A percentile compares a stretch with the other conserved stretches of the same genome.
phyloP scores from a whole-genome alignment of 2,797 vertebrate genomes.

The Zenarchopterus dispar region DNA sequence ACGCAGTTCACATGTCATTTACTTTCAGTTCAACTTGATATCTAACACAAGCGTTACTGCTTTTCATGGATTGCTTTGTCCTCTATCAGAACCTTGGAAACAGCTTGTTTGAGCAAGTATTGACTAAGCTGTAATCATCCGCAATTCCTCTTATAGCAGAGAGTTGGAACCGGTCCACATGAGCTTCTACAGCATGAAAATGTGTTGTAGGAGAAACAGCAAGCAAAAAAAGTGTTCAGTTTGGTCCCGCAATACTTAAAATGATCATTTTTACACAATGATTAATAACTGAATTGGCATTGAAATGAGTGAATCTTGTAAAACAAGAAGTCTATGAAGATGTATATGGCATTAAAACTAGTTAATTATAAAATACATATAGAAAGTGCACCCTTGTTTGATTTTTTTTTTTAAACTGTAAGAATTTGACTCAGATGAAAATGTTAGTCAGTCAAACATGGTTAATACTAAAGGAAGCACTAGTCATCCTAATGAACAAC shows the following conservation, averaged over 20 bases:
- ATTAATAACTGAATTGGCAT: too few species aligned
- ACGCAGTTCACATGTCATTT: background rate
- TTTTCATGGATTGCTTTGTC: slow-evolving; percentile 9
- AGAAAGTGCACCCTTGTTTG: slow-evolving; percentile 4
- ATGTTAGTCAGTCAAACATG: slow-evolving; percentile 21
- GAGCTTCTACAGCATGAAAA: background rate
- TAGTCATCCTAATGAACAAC: slow-evolving; percentile 29
- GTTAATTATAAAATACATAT: too few species aligned
- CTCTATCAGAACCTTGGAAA: slow-evolving; percentile 35
- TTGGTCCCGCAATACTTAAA: too few species aligned
- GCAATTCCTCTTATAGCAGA: slow-evolving; percentile 29
- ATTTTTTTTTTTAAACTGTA: background rate
- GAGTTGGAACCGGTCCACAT: slow-evolving; percentile 19
- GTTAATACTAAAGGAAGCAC: slow-evolving; percentile 5
- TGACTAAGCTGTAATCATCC: slow-evolving; percentile 50
- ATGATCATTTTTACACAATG: too few species aligned
- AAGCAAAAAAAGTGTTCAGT: too few species aligned
- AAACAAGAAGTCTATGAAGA: too few species aligned
- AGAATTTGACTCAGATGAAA: slow-evolving; percentile 23
- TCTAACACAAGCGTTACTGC: background rate
- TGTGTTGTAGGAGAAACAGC: background rate
- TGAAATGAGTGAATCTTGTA: too few species aligned
- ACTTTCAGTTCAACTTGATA: background rate
- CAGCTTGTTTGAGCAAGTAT: slow-evolving; percentile 54
- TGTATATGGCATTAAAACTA: too few species aligned